phyloP scores from a whole-genome alignment of 1,140 invertebrate species.

The Belonocnema kinseyi region DNA sequence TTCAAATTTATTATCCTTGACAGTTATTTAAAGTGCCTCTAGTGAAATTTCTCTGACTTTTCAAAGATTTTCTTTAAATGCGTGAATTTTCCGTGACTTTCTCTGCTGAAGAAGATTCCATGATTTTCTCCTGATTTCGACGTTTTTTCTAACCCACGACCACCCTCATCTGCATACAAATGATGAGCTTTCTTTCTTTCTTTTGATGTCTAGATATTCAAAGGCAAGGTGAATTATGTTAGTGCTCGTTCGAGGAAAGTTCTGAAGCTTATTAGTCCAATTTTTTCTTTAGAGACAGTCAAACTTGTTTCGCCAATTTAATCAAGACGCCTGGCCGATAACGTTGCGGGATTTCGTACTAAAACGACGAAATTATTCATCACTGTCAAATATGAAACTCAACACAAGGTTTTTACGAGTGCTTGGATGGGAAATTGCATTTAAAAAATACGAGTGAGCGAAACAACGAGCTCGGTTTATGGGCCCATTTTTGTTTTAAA shows the following conservation, averaged over 20 bases:
- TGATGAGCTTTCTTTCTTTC: constrained; percentile 12
- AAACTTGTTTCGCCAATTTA: constrained; percentile 17
- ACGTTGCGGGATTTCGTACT: background rate
- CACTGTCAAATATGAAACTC: background rate
- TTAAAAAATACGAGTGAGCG: background rate
- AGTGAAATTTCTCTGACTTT: too few species aligned
- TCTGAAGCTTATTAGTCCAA: constrained; percentile 19
- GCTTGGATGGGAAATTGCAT: background rate
- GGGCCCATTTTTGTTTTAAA: background rate
- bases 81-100: background rate
- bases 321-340: background rate
- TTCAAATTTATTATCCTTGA: too few species aligned
- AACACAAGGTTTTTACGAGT: background rate
- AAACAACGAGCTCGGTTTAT: constrained; percentile 1
- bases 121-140: background rate
- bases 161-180: background rate
- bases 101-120: background rate
- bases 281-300: constrained; percentile 17
- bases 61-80: too few species aligned
- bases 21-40: too few species aligned
- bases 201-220: constrained; percentile 3
- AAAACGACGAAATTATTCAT: background rate
- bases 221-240: constrained; percentile 15
- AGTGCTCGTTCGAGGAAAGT: background rate
- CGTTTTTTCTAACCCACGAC: background rate